Evolutionary conservation across 2,113 vertebrate species (phyloP).

Genomic region (Talpa occidentalis): DNA sequence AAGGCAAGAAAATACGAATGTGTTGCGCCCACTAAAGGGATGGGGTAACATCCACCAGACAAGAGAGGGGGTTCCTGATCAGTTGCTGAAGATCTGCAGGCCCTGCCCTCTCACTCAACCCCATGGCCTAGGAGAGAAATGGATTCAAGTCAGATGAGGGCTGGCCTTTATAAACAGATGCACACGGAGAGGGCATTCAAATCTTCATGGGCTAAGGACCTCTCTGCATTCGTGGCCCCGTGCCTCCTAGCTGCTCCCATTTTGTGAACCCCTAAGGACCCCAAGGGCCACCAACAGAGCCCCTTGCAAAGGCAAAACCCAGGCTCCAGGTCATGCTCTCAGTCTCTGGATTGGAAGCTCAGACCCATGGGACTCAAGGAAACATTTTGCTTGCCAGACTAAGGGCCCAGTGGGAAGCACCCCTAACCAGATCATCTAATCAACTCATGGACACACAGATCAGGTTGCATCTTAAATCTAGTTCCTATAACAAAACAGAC

Average conservation of each 20-base stretch:
- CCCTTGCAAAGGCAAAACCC: neutral
- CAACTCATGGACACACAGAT: fast-evolving
- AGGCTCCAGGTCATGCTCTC: neutral
- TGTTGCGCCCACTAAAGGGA: neutral
- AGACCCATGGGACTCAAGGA: neutral
- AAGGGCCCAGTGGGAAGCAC: neutral
- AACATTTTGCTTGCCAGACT: fast-evolving
- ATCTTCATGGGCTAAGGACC: neutral
- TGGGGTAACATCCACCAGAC: neutral
- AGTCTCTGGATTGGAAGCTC: neutral
- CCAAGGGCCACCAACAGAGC: neutral
- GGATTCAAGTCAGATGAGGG: neutral
- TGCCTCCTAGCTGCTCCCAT: neutral
- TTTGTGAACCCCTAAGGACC: neutral
- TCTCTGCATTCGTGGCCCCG: fast-evolving
- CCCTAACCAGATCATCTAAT: neutral
- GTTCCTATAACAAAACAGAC: neutral
- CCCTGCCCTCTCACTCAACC: neutral
- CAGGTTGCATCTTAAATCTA: neutral
- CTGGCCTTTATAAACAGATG: neutral
- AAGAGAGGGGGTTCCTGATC: neutral
- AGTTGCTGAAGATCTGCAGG: neutral
- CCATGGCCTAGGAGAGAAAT: neutral
- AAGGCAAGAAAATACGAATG: neutral
- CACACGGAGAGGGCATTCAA: neutral